A percentile compares a stretch with the other conserved stretches of the same genome.
phyloP scores from a whole-genome alignment of 2,888 invertebrate genomes.

The Myopa testacea region DNA sequence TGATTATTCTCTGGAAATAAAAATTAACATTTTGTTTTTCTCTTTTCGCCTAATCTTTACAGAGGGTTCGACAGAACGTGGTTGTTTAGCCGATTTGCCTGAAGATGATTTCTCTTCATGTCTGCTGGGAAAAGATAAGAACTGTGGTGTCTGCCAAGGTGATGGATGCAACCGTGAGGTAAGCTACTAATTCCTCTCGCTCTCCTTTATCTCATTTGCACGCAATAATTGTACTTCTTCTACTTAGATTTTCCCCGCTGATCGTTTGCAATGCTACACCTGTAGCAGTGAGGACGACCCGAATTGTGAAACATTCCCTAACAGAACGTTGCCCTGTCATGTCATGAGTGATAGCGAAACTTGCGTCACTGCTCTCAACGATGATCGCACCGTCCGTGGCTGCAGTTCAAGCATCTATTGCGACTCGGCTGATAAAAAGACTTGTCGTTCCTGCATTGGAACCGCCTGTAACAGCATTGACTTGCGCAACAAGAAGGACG shows the following conservation, averaged over 20 bases:
- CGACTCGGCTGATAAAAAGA: slow-evolving; percentile 52
- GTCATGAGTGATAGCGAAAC: slow-evolving; percentile 53
- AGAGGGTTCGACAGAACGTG: slow-evolving; percentile 60
- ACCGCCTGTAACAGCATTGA: slow-evolving; percentile 61
- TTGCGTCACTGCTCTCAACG: slow-evolving; percentile 54
- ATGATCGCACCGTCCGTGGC: slow-evolving; percentile 59
- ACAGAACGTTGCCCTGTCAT: slow-evolving; percentile 49
- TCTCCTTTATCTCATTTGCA: not conserved
- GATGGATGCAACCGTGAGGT: slow-evolving; percentile 62
- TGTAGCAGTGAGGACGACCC: slow-evolving; percentile 58
- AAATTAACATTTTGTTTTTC: not conserved
- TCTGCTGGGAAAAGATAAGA: slow-evolving; percentile 54
- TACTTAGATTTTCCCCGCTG: slow-evolving; percentile 58
- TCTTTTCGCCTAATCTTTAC: not conserved
- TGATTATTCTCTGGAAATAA: not conserved
- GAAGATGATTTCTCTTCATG: slow-evolving; percentile 56
- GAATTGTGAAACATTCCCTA: slow-evolving; percentile 58
- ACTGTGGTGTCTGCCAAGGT: slow-evolving; percentile 54
- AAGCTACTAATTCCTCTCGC: slow-evolving; percentile 3
- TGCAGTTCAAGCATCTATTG: slow-evolving; percentile 58
- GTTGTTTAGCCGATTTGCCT: slow-evolving; percentile 56
- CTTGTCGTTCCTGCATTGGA: slow-evolving; percentile 58
- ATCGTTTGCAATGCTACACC: slow-evolving; percentile 58
- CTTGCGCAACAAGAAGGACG: slow-evolving; percentile 55
- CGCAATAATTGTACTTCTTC: not conserved